Evolutionary conservation across 2,797 vertebrate species (phyloP), one percentile per base, ranked within the genome.

Genomic region (Glossophaga mutica): DNA sequence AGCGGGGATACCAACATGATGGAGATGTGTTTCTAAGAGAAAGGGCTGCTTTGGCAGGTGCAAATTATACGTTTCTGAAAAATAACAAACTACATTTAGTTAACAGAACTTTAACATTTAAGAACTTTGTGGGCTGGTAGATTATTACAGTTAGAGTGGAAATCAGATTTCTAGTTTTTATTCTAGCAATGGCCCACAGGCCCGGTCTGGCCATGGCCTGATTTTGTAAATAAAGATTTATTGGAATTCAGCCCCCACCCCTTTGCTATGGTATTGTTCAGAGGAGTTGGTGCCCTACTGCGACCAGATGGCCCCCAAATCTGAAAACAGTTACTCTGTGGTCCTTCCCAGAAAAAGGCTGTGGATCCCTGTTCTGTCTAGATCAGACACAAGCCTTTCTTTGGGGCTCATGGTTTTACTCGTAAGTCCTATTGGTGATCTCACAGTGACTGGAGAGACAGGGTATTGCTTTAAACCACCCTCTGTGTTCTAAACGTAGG

Each of bases 281-380:
- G 0, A 22, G 79, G 26, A 77, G 46, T 26, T 65, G 6, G 1
- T 0, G 29, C 29, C 11, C 37, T 22, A 6, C 29, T 2, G 11
- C 50, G 10, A 62, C 91, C 86, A 94, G 81, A 71, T 42, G 46
- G 82, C 32, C 82, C 26, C 1, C 1, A 93, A 29, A 55, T 26
- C 37, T 6, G 14, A 81, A 96, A 95, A 88, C 73, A 78, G 67
- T 87, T 85, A 37, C 84, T 94, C 79, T 73, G 55, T 52, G 39
- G 52, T 12, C 15, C 16, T 87, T 94, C 55, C 62, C 71, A 67
- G 44, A 42, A 71, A 70, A 65, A 12, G 34, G 76, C 59, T 22
- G n/a, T 34, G 85, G 67, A 59, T 9, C n/a, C 16, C 50, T 90
- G 18, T 73, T 68, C 32, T 19, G 32, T 68, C 32, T 19, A 34